Evolutionary conservation across 2,113 vertebrate genomes (phyloP), one percentile per base, ranked within the genome.

Genomic region (Tachysurus vachellii): DNA sequence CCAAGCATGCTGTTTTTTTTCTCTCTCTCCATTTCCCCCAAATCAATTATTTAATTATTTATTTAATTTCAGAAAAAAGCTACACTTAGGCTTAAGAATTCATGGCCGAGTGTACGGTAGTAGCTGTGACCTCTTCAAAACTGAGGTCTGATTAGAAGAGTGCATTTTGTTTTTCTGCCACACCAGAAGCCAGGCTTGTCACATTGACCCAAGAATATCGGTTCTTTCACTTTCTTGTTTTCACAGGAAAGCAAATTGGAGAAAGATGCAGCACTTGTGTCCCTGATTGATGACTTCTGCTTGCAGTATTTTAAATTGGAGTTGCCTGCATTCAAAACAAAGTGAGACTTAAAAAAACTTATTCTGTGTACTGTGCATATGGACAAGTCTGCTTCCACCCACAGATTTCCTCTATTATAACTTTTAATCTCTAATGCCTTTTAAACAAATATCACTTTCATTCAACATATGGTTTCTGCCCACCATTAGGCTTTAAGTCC

Each of bases 261-360:
- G 42, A 85, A 76, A 71, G 80, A 56, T 16, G 86, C 26, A 10
- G 47, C 12, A 11, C 80, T 90, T 36, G 31, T 87, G 28, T 66
- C 86, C 5, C 81, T 82, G 85, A 21, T 82, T 21, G 75, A 89
- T 56, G 71, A 53, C 36, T 62, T 87, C 31, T 90, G 88, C 66
- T 84, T 66, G 8, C 68, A 84, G 62, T 90, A 90, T 44, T 75
- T 64, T 31, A 87, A 68, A 79, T n/a, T 84, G 50, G 89, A 89
- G 26, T 77, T 90, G 26, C 70, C 86, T 16, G 61, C 70, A 21
- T 88, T 88, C 56, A 89, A 82, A 85, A 79, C 54, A 57, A 82
- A 62, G 88, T 91, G 80, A 90, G 88, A 50, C 64, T 36, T 50
- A 42, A 85, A 79, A 2, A 21, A 53, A 36, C 11, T 2, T 61